Conservation (phyloP, 2,888 invertebrate species). For the Erebia palarica region DNA sequence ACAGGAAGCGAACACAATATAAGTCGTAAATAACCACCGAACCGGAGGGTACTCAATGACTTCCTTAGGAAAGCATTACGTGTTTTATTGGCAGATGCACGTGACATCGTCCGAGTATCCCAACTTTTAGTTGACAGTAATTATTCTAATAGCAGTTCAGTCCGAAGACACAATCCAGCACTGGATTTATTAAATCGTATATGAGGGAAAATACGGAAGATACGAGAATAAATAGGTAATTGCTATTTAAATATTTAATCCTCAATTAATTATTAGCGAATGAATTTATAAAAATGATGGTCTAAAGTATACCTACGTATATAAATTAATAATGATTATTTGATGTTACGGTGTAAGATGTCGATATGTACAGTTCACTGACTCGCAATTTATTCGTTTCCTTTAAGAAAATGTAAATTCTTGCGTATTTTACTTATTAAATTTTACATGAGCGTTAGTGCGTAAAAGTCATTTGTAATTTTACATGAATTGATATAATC, state of each 20-base stretch:
- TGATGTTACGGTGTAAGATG: constrained; percentile 14
- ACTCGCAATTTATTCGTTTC: constrained; percentile 25
- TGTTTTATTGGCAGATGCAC: constrained; percentile 21
- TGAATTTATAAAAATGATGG: too few relatives aligned
- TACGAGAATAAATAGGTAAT: too few relatives aligned
- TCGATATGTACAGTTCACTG: constrained; percentile 19
- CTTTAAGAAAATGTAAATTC: constrained; percentile 31
- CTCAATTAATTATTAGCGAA: too few relatives aligned
- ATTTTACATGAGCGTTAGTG: background rate
- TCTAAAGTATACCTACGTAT: background rate
- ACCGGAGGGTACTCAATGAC: constrained; percentile 34
- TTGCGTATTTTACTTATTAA: constrained; percentile 13
- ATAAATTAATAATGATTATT: background rate
- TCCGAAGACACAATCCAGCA: background rate
- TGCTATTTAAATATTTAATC: too few relatives aligned
- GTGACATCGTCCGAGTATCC: constrained; percentile 7
- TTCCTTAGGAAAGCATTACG: constrained; percentile 32
- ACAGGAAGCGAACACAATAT: constrained; percentile 27
- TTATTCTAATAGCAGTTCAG: background rate
- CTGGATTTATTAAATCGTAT: background rate
- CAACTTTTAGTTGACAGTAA: constrained; percentile 1
- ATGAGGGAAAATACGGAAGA: too few relatives aligned
- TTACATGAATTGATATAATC: background rate
- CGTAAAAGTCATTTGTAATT: background rate
- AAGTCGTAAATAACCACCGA: constrained; percentile 33